These are phyloP conservation scores for Trachemys scripta DNA, from an alignment of 2,113 vertebrate genomes.

Conservation along the genomic window DNA sequence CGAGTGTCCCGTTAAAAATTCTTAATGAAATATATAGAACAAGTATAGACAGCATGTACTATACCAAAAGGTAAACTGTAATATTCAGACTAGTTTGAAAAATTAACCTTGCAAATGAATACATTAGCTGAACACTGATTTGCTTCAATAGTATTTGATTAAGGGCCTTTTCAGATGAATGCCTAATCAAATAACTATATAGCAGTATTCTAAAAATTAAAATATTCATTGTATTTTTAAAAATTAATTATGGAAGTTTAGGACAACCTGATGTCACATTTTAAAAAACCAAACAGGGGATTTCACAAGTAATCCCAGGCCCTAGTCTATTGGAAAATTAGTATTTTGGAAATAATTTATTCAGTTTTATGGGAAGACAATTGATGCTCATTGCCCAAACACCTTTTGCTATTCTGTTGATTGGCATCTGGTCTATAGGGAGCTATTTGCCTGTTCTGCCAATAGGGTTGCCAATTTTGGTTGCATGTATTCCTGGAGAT, in stretches of 20 bases:
- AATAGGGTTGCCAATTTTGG: not conserved
- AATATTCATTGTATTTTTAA: slow-evolving; percentile 31
- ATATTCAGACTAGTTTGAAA: slow-evolving; percentile 25
- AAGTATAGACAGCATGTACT: not conserved
- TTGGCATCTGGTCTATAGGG: slow-evolving; percentile 66
- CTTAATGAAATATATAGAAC: not conserved
- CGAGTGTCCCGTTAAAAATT: slow-evolving; percentile 17
- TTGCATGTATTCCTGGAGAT: too few species aligned
- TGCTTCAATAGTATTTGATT: slow-evolving; percentile 46
- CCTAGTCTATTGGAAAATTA: not conserved
- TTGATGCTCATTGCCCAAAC: slow-evolving; percentile 1
- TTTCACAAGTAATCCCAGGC: not conserved
- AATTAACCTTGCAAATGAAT: slow-evolving; percentile 33
- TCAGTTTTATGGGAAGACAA: not conserved
- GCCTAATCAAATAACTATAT: slow-evolving; percentile 51
- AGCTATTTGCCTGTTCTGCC: slow-evolving; percentile 68
- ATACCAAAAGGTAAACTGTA: not conserved
- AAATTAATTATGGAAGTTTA: slow-evolving; percentile 51
- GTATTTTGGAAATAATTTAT: slow-evolving; percentile 19
- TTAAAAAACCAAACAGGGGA: not conserved
- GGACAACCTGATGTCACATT: slow-evolving; percentile 10
- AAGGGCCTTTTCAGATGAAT: slow-evolving; percentile 47
- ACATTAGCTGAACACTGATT: slow-evolving; percentile 48
- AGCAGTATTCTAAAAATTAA: slow-evolving; percentile 36
- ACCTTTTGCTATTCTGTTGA: slow-evolving; percentile 57